Evolutionary conservation across 2,113 vertebrate genomes (phyloP).

Genomic region (Grantiella picta): DNA sequence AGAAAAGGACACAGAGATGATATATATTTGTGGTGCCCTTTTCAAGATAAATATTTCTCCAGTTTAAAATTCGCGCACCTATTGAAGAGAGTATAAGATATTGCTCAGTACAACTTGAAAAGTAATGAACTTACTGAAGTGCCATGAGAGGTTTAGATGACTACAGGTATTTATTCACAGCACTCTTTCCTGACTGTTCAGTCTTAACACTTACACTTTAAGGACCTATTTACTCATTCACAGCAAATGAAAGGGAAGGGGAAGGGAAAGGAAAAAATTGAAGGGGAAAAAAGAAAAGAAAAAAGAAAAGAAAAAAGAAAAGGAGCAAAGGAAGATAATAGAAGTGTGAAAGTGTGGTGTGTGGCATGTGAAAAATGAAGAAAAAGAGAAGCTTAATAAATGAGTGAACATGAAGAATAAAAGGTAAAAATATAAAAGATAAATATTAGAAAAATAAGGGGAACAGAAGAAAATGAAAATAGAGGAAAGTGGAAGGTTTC

Average conservation of each 20-base stretch:
- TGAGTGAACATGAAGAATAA: neutral
- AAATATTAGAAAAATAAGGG: neutral
- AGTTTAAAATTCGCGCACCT: neutral
- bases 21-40: neutral
- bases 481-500: neutral
- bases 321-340: neutral
- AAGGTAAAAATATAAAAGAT: neutral
- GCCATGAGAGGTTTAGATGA: neutral
- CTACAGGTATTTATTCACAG: neutral
- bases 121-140: neutral
- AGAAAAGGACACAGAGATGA: accelerated
- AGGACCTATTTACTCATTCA: neutral
- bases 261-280: neutral
- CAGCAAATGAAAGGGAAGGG: neutral
- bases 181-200: neutral
- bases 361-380: neutral
- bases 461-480: neutral
- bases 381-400: neutral
- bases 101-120: neutral
- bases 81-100: neutral
- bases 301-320: no score
- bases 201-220: neutral
- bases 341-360: neutral
- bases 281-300: no score
- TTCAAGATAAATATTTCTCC: neutral